A percentile compares a stretch with the other conserved stretches of the same genome.
Conservation (phyloP, 2,888 invertebrate species). For the Stratiomys singularior region DNA sequence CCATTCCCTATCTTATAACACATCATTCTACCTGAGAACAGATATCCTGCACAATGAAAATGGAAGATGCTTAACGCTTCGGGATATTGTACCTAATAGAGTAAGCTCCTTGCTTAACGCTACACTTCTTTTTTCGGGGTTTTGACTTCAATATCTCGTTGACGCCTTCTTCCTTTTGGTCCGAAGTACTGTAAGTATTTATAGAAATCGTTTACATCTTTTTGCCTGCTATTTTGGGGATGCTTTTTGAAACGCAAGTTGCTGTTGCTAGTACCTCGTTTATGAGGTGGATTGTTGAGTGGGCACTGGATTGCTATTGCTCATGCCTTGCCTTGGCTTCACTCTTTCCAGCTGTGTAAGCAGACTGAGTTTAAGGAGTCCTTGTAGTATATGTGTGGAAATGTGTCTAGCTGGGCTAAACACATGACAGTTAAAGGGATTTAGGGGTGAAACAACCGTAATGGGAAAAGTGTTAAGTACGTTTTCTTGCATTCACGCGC, state of each 20-base stretch:
- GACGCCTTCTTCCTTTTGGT: conserved; percentile 31
- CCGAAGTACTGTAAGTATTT: conserved; percentile 11
- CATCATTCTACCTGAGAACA: conserved; percentile 19
- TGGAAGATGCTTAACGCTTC: conserved; percentile 6
- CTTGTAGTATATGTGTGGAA: background rate
- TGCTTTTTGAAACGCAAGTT: background rate
- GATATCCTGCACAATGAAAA: conserved; percentile 4
- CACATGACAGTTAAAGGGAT: conserved; percentile 31
- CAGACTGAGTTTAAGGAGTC: conserved; percentile 10
- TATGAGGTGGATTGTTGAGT: background rate
- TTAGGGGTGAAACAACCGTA: conserved; percentile 27
- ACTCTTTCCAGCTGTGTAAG: background rate
- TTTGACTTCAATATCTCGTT: conserved; percentile 42
- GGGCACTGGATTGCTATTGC: conserved; percentile 9
- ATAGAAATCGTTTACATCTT: conserved; percentile 27
- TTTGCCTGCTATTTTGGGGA: background rate
- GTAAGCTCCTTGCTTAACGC: background rate
- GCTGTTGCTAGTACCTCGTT: background rate
- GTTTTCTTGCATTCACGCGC: conserved; percentile 31
- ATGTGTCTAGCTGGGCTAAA: conserved; percentile 12
- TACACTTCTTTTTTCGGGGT: conserved; percentile 28
- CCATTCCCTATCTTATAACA: background rate
- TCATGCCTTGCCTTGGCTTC: background rate
- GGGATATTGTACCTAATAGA: conserved; percentile 27
- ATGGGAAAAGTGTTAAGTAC: conserved; percentile 37